Evolutionary conservation across 1,140 invertebrate genomes (phyloP), one percentile per base, ranked within the genome.

Genomic region (Eciton burchellii): DNA sequence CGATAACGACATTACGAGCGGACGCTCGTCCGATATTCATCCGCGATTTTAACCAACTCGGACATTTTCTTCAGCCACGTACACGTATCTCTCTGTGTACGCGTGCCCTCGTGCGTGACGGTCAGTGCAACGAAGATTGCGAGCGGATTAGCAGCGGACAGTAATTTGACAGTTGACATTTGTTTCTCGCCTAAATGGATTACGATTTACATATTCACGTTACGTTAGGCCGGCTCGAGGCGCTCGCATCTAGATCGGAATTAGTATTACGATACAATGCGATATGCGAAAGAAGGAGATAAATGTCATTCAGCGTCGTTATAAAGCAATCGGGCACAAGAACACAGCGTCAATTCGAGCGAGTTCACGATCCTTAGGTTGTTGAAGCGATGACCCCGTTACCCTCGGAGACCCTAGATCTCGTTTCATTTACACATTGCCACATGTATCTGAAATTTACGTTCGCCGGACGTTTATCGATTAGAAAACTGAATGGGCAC

Each of bases 101-200:
- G 56, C n/a, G n/a, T 9, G 19, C 45, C 49, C 56, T 56, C 19
- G 35, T 24, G 26, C 21, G 6, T 3, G 2, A 35, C 5, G 26
- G 63, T 79, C 24, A 29, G 29, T 9, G 35, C 9, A 9, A 60
- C 21, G 43, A 14, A 9, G 14, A 56, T 77, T 16, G 21, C 11
- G 19, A 6, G 21, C 8, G 45, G 74, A 70, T 79, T 79, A 70
- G 11, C 12, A n/a, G n/a, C 21, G 29, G 74, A 79, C 74, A 79
- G 74, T 79, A 79, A 79, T 79, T 57, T 70, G 74, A 79, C 74
- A 79, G 74, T 70, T 56, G 56, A 79, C 74, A 43, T 79, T 79
- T 79, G 49, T 79, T 79, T 79, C 74, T 68, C 49, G 16, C 24
- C 21, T 70, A 79, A 79, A 0, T 79, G 74, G 74, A 79, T 79